Conservation (phyloP, 2,797 vertebrate species). For the Rhinatrema bivittatum region DNA sequence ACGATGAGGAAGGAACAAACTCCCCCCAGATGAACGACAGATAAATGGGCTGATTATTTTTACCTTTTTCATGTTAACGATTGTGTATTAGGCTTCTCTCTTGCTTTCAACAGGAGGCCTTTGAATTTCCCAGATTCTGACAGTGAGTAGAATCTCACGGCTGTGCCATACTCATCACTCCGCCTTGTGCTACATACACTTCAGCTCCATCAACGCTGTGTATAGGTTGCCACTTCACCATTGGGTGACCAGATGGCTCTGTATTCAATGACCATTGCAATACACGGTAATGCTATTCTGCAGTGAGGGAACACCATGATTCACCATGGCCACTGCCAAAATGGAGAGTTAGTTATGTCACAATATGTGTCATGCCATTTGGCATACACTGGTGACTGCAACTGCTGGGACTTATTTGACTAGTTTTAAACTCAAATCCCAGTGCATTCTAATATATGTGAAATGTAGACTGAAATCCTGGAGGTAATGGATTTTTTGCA, state of each 20-base stretch:
- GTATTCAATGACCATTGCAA: not conserved
- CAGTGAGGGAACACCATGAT: slow-evolving; percentile 5
- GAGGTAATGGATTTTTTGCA: too few species aligned
- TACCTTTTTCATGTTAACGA: not conserved
- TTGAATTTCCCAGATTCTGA: slow-evolving; percentile 34
- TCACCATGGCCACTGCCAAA: slow-evolving; percentile 15
- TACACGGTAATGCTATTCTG: slow-evolving; percentile 1
- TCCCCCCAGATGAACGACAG: slow-evolving; percentile 77
- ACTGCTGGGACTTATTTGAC: too few species aligned
- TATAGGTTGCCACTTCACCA: too few species aligned
- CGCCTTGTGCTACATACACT: slow-evolving; percentile 21
- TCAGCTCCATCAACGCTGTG: not conserved
- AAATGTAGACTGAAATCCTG: too few species aligned
- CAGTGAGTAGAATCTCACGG: slow-evolving; percentile 50
- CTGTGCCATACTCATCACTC: slow-evolving; percentile 39
- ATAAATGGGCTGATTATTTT: slow-evolving; percentile 50
- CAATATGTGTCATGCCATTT: slow-evolving; percentile 11
- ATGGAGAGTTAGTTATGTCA: slow-evolving; percentile 12
- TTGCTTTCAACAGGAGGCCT: slow-evolving; percentile 47
- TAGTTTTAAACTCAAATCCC: too few species aligned
- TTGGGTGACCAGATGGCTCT: too few species aligned
- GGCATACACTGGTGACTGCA: slow-evolving; percentile 1
- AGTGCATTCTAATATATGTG: too few species aligned
- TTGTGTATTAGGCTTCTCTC: slow-evolving; percentile 39
- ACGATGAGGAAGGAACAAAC: slow-evolving; percentile 75